Percentiles rank a stretch among this genome's conserved stretches.
These are phyloP conservation scores for Hyperoplus immaculatus DNA, from an alignment of 2,797 vertebrate genomes.

Conservation along the genomic window DNA sequence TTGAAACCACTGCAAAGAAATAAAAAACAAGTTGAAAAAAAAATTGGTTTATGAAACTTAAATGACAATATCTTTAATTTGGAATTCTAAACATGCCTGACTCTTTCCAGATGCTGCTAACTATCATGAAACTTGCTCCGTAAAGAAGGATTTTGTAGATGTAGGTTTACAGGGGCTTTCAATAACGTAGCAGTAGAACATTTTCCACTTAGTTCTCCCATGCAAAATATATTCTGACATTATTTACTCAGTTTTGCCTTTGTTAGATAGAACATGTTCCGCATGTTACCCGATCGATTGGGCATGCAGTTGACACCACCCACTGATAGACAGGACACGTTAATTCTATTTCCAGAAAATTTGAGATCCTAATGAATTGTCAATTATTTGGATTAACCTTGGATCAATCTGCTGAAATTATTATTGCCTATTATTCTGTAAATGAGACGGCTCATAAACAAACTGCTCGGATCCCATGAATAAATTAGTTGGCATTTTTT, in stretches of 20 bases:
- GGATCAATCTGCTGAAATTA: slow-evolving; percentile 77
- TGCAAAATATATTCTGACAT: slow-evolving; percentile 23
- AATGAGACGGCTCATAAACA: slow-evolving; percentile 78
- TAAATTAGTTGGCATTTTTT: slow-evolving; percentile 71
- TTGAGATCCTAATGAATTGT: slow-evolving; percentile 72
- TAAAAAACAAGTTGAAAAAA: slow-evolving; percentile 26
- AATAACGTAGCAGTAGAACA: too few species aligned
- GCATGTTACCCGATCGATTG: slow-evolving; percentile 56
- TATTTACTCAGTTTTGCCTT: slow-evolving; percentile 29
- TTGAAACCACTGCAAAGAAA: slow-evolving; percentile 14
- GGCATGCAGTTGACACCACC: slow-evolving; percentile 45
- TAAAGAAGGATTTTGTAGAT: too few species aligned
- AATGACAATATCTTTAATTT: too few species aligned
- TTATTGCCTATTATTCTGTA: slow-evolving; percentile 80
- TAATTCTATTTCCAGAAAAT: slow-evolving; percentile 71
- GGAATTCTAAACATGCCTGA: too few species aligned
- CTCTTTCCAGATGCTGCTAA: too few species aligned
- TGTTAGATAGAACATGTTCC: slow-evolving; percentile 45
- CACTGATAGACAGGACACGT: slow-evolving; percentile 61
- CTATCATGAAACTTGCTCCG: too few species aligned
- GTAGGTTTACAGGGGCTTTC: too few species aligned
- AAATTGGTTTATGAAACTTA: neutral
- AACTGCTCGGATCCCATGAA: slow-evolving; percentile 71
- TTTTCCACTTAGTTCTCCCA: slow-evolving; percentile 36
- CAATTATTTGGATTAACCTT: slow-evolving; percentile 81